Base-by-base conservation (phyloP, 2,888 invertebrate species). In the Cantharis rustica region DNA sequence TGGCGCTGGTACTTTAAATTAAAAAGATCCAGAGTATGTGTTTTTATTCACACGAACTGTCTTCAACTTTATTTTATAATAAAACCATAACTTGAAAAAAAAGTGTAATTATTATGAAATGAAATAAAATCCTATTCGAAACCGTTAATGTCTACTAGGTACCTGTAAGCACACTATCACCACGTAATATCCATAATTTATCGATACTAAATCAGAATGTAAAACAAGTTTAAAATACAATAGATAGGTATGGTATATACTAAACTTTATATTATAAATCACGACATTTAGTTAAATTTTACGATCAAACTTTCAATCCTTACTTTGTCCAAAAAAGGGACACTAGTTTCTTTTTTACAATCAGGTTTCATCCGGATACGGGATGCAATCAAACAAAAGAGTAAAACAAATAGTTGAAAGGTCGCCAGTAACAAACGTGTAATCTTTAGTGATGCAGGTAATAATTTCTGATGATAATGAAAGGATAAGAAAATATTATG, bases 201-300 rank as follows among this genome's bases (percentile, higher is more conserved):
- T 79, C 80, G 79, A 73, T 75, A 70, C 75, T 80, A 80, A 80
- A 80, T 80, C 80, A 80, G 76, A 74, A 79, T 76, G 72, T 75
- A 76, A 66, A 75, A 75, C 73, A 31, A 79, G 76, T 75, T 71
- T 63, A 23, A 73, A 74, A 71, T 69, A 77, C 79, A 79, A 79
- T 75, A 72, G 77, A 47, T 47, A 47, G 47, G 47, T 47, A 47
- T 47, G n/a, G 62, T 26, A 63, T 68, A 69, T 69, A 68, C 68
- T 68, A 70, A 17, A 63, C 69, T 76, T 72, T 70, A 69, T 66
- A 75, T 17, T 77, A 77, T 75, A 77, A 75, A 72, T 75, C 75
- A 72, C 63, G 47, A 68, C 73, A 70, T 72, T 72, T 75, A 69
- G 47, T 66, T 64, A 11, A 71, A 69, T 69, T 77, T 77, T 75